Evolutionary conservation across 64 coral and sea anemone species (phyloP), one percentile per base, ranked within the genome.

Genomic region (Pocillopora verrucosa): DNA sequence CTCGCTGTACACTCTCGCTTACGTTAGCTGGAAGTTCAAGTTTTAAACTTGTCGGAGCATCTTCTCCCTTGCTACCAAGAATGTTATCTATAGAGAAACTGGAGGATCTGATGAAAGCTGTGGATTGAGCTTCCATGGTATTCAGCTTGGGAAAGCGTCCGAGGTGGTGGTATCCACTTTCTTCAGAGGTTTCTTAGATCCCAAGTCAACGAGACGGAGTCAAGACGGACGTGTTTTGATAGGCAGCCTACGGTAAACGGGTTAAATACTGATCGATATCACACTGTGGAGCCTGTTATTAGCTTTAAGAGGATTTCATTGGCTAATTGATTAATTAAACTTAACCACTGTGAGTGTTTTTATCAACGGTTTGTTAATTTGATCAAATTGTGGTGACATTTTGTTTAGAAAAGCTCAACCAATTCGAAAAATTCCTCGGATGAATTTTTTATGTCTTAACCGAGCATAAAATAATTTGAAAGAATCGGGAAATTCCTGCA

Each of bases 251-350:
- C 82, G 65, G 82, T 68, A 72, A 85, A 70, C 38, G 9, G 14
- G 0, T 72, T 85, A 85, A 85, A 72, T 72, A 72, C 65, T 85
- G 82, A 72, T 85, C 82, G 82, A 85, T 72, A 85, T 85, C 82
- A 85, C 36, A 72, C 82, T 69, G 82, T 7, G 38, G 41, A 85
- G 70, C 63, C 82, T 70, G 36, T 85, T 85, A 85, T 85, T 85
- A 85, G 64, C 82, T 57, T 85, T 24, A 56, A n/a, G 41, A 70
- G 65, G 17, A 85, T 68, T 85, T 85, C 61, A 85, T 85, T 85
- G 82, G 82, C 45, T 85, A 85, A 83, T 83, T 83, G 80, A 67
- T 83, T 83, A 69, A 85, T 85, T 85, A 85, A 85, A 85, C 19
- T 57, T 58, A 85, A 72, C 65, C 64, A 57, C 65, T 25, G 64